Evolutionary conservation across 2,888 invertebrate genomes (phyloP).

Genomic region (Hydrotaea cyrtoneurina): DNA sequence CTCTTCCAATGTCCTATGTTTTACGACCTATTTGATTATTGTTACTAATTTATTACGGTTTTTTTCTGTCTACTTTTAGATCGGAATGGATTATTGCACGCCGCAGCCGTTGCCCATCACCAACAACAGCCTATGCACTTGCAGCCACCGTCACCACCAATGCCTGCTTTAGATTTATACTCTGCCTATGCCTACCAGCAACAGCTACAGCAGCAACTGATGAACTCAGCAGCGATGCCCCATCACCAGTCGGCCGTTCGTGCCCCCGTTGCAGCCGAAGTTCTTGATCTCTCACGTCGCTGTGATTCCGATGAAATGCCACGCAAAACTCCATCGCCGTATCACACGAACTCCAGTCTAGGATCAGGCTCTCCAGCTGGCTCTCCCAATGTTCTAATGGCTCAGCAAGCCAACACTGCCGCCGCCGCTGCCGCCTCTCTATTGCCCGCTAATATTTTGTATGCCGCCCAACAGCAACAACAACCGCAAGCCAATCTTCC

Average conservation of each 20-base stretch:
- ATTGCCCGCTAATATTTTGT: constrained; percentile 38
- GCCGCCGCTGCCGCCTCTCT: constrained; percentile 16
- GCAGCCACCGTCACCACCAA: constrained; percentile 71
- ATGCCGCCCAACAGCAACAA: constrained; percentile 52
- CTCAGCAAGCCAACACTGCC: constrained; percentile 43
- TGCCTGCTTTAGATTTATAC: constrained; percentile 74
- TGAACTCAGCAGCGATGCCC: constrained; percentile 47
- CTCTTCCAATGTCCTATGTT: too few relatives aligned
- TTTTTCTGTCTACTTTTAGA: constrained; percentile 68
- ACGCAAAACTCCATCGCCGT: constrained; percentile 79
- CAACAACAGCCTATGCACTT: constrained; percentile 65
- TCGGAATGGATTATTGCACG: constrained; percentile 69
- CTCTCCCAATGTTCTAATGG: constrained; percentile 69
- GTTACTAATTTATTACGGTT: not conserved
- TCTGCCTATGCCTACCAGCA: constrained; percentile 77
- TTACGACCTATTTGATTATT: not conserved
- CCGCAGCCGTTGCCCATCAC: constrained; percentile 64
- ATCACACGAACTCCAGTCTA: constrained; percentile 77
- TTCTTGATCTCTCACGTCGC: constrained; percentile 79
- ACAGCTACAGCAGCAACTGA: constrained; percentile 72
- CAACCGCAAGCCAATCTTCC: constrained; percentile 47
- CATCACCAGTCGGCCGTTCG: constrained; percentile 49
- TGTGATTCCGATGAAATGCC: constrained; percentile 77
- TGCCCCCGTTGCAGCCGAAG: constrained; percentile 70
- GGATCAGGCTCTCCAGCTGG: constrained; percentile 75